Evolutionary conservation across 2,113 vertebrate species (phyloP), one percentile per base, ranked within the genome.

Genomic region (Alouatta palliata): DNA sequence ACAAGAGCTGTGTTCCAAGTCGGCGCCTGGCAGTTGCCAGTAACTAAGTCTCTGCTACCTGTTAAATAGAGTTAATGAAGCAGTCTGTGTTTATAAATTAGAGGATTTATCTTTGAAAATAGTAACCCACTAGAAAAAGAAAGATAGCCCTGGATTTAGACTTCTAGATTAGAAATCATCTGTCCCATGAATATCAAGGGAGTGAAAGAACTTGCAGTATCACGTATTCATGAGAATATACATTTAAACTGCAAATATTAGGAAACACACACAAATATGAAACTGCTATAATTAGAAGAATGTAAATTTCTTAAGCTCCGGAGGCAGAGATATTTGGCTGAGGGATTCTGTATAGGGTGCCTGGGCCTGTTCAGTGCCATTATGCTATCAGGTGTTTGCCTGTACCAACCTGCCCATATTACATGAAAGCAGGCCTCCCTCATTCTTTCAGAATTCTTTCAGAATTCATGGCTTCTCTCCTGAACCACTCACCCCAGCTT

Each of bases 371-470:
- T 97, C 76, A 71, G 19, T 89, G 87, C 90, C 91, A 87, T 96
- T 95, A 94, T 87, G 83, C 95, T 97, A 87, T 96, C 82, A 85
- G 94, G 96, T 92, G 93, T 96, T 97, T 97, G 93, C 97, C 95
- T 97, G 97, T 97, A 96, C 92, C 87, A 96, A 95, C 97, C 97
- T 97, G 97, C 90, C 95, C 95, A 95, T 61, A 8, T 40, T 81
- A 61, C 84, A 90, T 87, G 87, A 90, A 96, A 97, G 95, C 92
- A 93, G 87, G 90, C 94, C 95, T 96, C 94, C 92, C 92, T 97
- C 96, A 96, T 95, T 95, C 95, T 97, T 98, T 95, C 83, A 84
- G 90, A 96, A 97, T 97, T 90, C 84, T 97, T 98, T 95, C 80
- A 84, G 92, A 96, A 97, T 97, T 87, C 84, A 95, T 92, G 94